Percentiles rank a stretch among this genome's conserved stretches.
phyloP scores from a whole-genome alignment of 2,113 vertebrate genomes.

The Apteryx mantelli region DNA sequence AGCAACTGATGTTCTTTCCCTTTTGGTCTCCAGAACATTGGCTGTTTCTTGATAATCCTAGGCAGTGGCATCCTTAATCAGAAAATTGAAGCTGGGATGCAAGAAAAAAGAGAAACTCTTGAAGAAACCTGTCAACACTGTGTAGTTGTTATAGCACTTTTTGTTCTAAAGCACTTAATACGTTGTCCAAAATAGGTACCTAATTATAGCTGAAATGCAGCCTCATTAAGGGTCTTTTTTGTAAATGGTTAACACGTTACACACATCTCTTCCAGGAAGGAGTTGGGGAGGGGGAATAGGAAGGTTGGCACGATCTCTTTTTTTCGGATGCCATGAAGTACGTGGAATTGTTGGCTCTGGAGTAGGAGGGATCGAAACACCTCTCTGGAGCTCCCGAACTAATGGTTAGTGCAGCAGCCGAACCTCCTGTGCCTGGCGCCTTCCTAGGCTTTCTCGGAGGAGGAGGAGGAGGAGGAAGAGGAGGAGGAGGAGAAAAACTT shows the following conservation, averaged over 20 bases:
- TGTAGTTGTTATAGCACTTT: constrained; percentile 53
- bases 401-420: rapidly evolving
- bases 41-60: not conserved
- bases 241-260: not conserved
- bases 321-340: not conserved
- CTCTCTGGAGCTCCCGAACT: not conserved
- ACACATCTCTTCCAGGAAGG: not conserved
- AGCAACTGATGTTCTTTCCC: not conserved
- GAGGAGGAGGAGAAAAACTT: not conserved
- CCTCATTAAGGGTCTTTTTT: not conserved
- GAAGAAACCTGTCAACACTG: not conserved
- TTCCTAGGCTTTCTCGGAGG: not conserved
- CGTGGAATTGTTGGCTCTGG: not conserved
- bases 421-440: not conserved
- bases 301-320: not conserved
- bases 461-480: not conserved
- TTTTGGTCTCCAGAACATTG: not conserved
- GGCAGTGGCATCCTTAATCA: not conserved
- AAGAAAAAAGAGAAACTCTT: not conserved
- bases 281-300: not conserved
- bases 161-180: constrained; percentile 59
- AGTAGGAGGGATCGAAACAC: not conserved
- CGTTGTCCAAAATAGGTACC: not conserved
- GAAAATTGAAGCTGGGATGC: not conserved
- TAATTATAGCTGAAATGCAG: not conserved